Conservation (phyloP, 2,888 invertebrate species). For the Coelogynopora nodosa region DNA sequence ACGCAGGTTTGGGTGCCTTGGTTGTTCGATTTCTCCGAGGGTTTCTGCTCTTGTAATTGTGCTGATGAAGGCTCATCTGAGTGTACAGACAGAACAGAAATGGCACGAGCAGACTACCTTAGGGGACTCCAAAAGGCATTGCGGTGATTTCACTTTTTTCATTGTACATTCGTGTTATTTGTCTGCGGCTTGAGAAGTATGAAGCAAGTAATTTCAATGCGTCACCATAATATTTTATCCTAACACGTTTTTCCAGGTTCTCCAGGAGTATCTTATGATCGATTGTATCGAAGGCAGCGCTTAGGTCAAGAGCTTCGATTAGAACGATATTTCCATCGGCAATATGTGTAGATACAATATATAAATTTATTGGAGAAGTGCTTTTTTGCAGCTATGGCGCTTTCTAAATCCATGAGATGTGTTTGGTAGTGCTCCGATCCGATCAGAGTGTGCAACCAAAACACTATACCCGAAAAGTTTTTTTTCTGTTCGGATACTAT, state of each 20-base stretch:
- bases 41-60: not conserved
- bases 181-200: not conserved
- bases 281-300: not conserved
- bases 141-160: conserved; percentile 19
- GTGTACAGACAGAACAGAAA: not conserved
- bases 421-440: not conserved
- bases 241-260: not conserved
- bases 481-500: no score
- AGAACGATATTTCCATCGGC: not conserved
- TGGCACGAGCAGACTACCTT: not conserved
- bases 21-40: not conserved
- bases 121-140: not conserved
- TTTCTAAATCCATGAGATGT: not conserved
- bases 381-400: not conserved
- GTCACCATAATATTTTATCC: not conserved
- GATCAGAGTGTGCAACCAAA: not conserved
- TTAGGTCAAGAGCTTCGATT: not conserved
- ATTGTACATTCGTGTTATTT: conserved; percentile 18
- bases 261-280: not conserved
- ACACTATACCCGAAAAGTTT: no score
- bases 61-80: not conserved
- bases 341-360: not conserved
- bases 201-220: not conserved
- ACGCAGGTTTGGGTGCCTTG: conserved; percentile 2
- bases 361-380: no score